Evolutionary conservation across 2,113 vertebrate species (phyloP), one percentile per base, ranked within the genome.

Genomic region (Gambusia affinis): DNA sequence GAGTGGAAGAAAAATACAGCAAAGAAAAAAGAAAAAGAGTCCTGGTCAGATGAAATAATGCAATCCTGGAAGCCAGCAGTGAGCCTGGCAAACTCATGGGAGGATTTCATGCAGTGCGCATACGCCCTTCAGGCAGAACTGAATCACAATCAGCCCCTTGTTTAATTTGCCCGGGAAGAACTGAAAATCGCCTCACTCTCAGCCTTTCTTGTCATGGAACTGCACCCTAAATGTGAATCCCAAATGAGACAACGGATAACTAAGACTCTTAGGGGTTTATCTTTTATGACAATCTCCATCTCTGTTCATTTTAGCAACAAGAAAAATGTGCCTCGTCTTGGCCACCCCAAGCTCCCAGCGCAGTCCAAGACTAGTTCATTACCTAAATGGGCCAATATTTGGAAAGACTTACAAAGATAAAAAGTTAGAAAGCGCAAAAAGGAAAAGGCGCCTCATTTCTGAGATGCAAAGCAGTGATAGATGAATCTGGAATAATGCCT

Each of bases 41-140:
- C 29, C 72, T 78, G 66, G 90, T 93, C 91, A 75, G 92, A 94
- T 90, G 79, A 90, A 90, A 94, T 96, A 94, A 95, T 85, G 86
- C 89, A 78, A 85, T 88, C 87, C 91, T 77, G 74, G 42, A 33
- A 85, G 85, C 79, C 86, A 93, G 85, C 66, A 79, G 72, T 89
- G 68, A 84, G 85, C 85, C 88, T 93, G 89, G 88, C 88, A 88
- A 33, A 63, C 64, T 75, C 60, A 67, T 79, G 74, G 87, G 72
- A 82, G 85, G 78, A 67, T 85, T 87, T 90, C 75, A 78, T 64
- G 87, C 66, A 76, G 64, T 70, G 62, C 78, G 76, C 62, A 86
- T 86, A 92, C 92, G 88, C 81, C 80, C 80, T 81, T 77, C 60
- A 39, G 86, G 86, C 78, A 76, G 72, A 67, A 61, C 80, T 44